Evolutionary conservation across 2,797 vertebrate genomes (phyloP).

Genomic region (Lycodopsis pacificus): DNA sequence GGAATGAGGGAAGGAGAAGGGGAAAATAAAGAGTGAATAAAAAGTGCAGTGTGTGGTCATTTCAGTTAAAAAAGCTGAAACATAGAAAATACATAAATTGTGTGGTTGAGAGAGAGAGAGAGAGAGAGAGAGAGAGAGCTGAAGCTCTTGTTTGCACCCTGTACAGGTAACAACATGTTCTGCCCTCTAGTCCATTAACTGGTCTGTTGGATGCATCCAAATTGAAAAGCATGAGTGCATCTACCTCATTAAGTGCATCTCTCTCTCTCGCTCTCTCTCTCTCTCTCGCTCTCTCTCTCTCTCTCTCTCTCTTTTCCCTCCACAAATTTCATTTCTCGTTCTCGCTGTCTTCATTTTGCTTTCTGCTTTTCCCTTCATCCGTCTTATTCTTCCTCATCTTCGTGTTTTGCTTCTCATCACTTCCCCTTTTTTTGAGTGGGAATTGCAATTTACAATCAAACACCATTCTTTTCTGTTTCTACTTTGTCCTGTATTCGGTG

Average conservation of each 20-base stretch:
- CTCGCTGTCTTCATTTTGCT: conserved; percentile 7
- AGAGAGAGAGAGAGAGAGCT: background rate
- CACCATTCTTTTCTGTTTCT: background rate
- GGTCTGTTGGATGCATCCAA: conserved; percentile 47
- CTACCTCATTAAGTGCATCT: conserved; percentile 38
- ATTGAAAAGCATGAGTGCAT: conserved; percentile 53
- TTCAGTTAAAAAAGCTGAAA: conserved; percentile 17
- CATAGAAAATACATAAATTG: background rate
- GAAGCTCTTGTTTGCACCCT: conserved; percentile 22
- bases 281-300: conserved; percentile 22
- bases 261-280: conserved; percentile 19
- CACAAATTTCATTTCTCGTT: conserved; percentile 14
- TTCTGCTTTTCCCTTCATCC: background rate
- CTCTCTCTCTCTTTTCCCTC: conserved; percentile 11
- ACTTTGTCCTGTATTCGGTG: background rate
- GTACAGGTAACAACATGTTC: conserved; percentile 51
- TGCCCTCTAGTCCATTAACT: conserved; percentile 57
- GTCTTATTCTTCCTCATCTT: background rate
- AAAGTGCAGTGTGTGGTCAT: conserved; percentile 1
- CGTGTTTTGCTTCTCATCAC: background rate
- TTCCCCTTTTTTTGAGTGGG: background rate
- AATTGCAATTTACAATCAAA: conserved; percentile 5
- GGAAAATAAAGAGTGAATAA: background rate
- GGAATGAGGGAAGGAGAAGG: background rate
- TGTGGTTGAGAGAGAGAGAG: conserved; percentile 22